Conservation (phyloP, 2,888 invertebrate genomes). For the Rutpela maculata region DNA sequence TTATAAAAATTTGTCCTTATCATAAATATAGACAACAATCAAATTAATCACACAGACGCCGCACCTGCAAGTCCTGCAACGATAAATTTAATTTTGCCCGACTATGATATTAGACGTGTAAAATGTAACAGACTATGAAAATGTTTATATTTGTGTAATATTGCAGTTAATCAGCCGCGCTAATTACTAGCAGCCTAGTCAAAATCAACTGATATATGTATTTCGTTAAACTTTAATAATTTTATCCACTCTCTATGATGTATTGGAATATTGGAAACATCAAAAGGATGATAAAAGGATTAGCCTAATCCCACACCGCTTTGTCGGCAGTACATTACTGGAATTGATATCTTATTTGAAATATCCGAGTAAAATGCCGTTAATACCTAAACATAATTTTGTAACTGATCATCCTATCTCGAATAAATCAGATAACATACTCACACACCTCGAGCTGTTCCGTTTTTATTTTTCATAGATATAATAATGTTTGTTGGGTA, state of each 20-base stretch:
- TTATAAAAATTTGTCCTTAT: too few relatives aligned
- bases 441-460: constrained; percentile 1
- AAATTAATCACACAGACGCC: too few relatives aligned
- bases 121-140: neutral
- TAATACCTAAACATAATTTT: constrained; percentile 56
- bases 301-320: constrained; percentile 56
- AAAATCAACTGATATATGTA: constrained; percentile 32
- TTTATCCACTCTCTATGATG: constrained; percentile 50
- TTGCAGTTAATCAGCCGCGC: constrained; percentile 12
- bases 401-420: constrained; percentile 37
- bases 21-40: too few relatives aligned
- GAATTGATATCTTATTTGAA: constrained; percentile 60
- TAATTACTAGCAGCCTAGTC: constrained; percentile 28
- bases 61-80: too few relatives aligned
- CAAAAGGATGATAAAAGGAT: constrained; percentile 60
- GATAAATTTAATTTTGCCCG: too few relatives aligned
- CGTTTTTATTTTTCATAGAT: constrained; percentile 8
- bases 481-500: constrained; percentile 2
- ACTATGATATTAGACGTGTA: neutral
- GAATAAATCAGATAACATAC: constrained; percentile 29
- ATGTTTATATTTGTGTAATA: neutral
- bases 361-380: constrained; percentile 52
- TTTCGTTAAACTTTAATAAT: constrained; percentile 38
- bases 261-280: constrained; percentile 59
- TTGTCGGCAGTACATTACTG: constrained; percentile 60